These are phyloP conservation scores for Scrobipalpa atriplicella DNA, from an alignment of 2,888 invertebrate genomes.

Conservation along the genomic window DNA sequence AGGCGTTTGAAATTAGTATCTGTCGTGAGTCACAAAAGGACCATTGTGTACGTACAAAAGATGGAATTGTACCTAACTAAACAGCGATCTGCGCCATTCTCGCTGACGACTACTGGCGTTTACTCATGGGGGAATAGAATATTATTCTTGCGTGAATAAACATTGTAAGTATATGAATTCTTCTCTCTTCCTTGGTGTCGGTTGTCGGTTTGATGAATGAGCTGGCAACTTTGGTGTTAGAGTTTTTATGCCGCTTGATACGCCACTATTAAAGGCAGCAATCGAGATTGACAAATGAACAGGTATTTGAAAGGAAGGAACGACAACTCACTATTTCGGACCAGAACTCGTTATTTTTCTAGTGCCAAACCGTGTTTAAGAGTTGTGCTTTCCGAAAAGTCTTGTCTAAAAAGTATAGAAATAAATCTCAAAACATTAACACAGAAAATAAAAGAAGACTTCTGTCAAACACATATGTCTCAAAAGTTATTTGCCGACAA, in stretches of 20 bases:
- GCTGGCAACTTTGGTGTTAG: too few relatives aligned
- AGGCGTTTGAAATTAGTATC: conserved; percentile 68
- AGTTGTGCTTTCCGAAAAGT: too few relatives aligned
- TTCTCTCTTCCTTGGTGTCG: too few relatives aligned
- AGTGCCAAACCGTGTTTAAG: too few relatives aligned
- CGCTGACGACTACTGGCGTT: conserved; percentile 49
- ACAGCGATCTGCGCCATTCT: conserved; percentile 57
- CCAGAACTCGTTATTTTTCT: too few relatives aligned
- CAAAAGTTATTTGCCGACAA: conserved; percentile 3
- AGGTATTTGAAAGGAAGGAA: too few relatives aligned
- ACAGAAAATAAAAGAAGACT: not conserved
- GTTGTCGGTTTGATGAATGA: too few relatives aligned
- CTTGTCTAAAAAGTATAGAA: too few relatives aligned
- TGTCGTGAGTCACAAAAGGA: conserved; percentile 62
- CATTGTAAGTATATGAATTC: not conserved
- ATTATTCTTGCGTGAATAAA: not conserved
- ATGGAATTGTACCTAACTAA: conserved; percentile 56
- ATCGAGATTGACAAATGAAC: too few relatives aligned
- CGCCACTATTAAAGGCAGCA: too few relatives aligned
- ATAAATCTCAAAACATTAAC: not conserved
- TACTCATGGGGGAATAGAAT: conserved; percentile 46
- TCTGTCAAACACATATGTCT: conserved; percentile 2
- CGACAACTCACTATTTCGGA: too few relatives aligned
- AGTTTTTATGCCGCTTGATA: too few relatives aligned
- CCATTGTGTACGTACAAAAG: conserved; percentile 63